phyloP scores from a whole-genome alignment of 2,113 vertebrate genomes.

The Oxyruncus cristatus region DNA sequence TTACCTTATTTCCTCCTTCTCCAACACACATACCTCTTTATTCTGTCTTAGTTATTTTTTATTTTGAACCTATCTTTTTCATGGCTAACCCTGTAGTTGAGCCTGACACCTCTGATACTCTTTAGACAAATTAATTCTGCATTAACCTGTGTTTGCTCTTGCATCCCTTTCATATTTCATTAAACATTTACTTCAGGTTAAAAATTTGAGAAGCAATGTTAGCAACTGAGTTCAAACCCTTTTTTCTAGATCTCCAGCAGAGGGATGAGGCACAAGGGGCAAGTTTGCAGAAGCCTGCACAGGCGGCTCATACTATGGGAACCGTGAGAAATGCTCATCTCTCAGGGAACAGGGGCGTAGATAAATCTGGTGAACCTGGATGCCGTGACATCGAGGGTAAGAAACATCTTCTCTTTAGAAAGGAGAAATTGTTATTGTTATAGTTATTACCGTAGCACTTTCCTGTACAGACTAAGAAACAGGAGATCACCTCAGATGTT shows the following conservation, averaged over 20 bases:
- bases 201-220: not conserved
- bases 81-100: slow-evolving; percentile 19
- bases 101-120: slow-evolving; percentile 46
- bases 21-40: not conserved
- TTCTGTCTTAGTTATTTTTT: not conserved
- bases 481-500: not conserved
- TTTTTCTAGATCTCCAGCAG: not conserved
- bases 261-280: not conserved
- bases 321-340: fast-evolving
- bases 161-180: slow-evolving; percentile 40
- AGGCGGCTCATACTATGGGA: not conserved
- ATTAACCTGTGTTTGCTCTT: slow-evolving; percentile 46
- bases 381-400: not conserved
- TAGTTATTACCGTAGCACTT: not conserved
- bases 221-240: not conserved
- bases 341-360: too few relatives aligned
- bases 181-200: slow-evolving; percentile 9
- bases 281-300: not conserved
- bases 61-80: slow-evolving; percentile 36
- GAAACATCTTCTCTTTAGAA: not conserved
- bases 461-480: not conserved
- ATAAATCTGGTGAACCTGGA: not conserved
- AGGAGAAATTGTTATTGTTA: not conserved
- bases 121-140: slow-evolving; percentile 69
- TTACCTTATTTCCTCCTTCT: slow-evolving; percentile 58